Conservation (phyloP, 1,140 invertebrate genomes). For the Hesperophylax magnus region DNA sequence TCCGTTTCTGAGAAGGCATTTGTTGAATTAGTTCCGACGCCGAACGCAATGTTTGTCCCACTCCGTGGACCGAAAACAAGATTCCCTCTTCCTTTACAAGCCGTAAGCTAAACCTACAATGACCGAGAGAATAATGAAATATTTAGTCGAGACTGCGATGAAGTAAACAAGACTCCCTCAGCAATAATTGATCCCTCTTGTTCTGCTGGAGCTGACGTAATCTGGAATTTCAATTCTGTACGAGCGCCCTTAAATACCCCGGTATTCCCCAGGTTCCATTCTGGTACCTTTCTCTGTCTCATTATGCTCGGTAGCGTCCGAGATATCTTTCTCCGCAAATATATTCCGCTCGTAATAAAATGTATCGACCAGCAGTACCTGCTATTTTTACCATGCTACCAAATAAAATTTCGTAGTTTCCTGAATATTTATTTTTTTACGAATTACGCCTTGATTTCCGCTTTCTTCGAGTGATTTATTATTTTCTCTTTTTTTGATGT, state of each 20-base stretch:
- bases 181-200: not conserved
- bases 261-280: not conserved
- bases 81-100: too few species aligned
- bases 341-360: too few species aligned
- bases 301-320: slow-evolving; percentile 7
- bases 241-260: not conserved
- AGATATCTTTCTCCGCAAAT: not conserved
- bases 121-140: not conserved
- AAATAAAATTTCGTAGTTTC: too few species aligned
- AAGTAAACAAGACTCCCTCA: not conserved
- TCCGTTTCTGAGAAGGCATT: not conserved
- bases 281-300: not conserved
- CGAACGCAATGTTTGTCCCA: not conserved
- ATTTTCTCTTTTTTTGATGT: too few species aligned
- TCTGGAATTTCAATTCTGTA: slow-evolving; percentile 7
- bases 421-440: too few species aligned
- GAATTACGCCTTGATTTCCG: too few species aligned
- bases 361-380: too few species aligned
- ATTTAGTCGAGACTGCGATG: not conserved
- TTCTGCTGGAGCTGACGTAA: not conserved
- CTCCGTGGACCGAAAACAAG: not conserved
- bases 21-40: not conserved
- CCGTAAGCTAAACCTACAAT: not conserved
- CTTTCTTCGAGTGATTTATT: too few species aligned
- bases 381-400: too few species aligned